Base-by-base conservation (phyloP, 2,888 invertebrate species). In the Himalopsyche japonica region DNA sequence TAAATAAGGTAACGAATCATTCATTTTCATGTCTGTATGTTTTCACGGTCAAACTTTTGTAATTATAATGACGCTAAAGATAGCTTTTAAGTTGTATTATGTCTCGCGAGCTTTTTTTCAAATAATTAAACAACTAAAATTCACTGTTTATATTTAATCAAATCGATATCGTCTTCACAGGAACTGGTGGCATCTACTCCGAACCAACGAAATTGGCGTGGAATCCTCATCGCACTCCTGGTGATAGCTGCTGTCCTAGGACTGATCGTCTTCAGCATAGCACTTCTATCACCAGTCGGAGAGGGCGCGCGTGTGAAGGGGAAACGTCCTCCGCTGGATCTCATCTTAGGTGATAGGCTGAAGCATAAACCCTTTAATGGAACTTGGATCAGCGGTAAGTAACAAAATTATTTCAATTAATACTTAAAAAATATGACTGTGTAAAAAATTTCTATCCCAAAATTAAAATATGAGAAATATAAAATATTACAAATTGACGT, bases 171-270 rank as follows among this genome's bases (percentile, higher is more conserved):
- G 79, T 88, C 83, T 86, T 93, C 92, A 5, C 93, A 98, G 98
- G 98, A 98, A 91, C 91, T 98, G 90, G 98, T 97, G 88, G 96
- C 96, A 64, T 94, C 96, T 80, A 96, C 97, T 18, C 97, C 97
- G 4, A 96, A 95, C 87, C 95, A 98, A 90, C 93, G 98, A 87
- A 98, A 98, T 93, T 98, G 98, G 98, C 95, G 97, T 76, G 98
- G 98, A 24, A 98, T 98, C 88, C 95, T 96, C 88, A 98, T 98
- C 88, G 98, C 98, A 0, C 92, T 98, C 86, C 93, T 98, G 88
- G 98, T 98, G 88, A 98, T 98, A 88, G 95, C 96, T 30, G 95
- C 96, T 43, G 97, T 98, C 48, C 94, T 97, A 88, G 96, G 97
- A 79, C 94, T 98, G 88, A 98, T 98, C 88, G 95, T 98, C 88